Conservation (phyloP, 92 coral and sea anemone species). For the Porites lobata region DNA sequence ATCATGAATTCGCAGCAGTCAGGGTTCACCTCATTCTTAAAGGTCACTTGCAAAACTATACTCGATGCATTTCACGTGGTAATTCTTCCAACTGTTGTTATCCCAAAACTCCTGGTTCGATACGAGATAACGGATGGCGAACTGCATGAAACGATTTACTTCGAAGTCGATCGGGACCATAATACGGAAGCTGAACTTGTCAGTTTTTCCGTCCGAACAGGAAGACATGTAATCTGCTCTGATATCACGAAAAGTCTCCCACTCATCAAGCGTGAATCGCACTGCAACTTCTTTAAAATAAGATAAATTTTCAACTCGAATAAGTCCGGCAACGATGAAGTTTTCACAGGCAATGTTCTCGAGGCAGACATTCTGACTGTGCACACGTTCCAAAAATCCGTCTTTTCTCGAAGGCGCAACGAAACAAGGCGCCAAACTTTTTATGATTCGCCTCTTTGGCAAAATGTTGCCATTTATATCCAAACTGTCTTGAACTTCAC, state of each 20-base stretch:
- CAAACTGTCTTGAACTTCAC: not conserved
- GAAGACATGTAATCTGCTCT: slow-evolving; percentile 83
- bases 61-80: slow-evolving; percentile 52
- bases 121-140: slow-evolving; percentile 77
- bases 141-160: slow-evolving; percentile 51
- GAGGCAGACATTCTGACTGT: slow-evolving; percentile 63
- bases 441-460: not conserved
- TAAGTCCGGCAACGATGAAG: slow-evolving; percentile 72
- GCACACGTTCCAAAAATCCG: slow-evolving; percentile 38
- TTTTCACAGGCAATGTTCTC: slow-evolving; percentile 75
- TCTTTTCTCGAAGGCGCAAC: not conserved
- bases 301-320: slow-evolving; percentile 80
- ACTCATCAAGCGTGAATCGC: slow-evolving; percentile 74
- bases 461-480: slow-evolving; percentile 36
- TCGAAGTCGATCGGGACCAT: slow-evolving; percentile 69
- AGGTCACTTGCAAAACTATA: not conserved
- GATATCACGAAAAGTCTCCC: slow-evolving; percentile 76
- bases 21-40: not conserved
- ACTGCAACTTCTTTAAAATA: slow-evolving; percentile 80
- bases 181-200: slow-evolving; percentile 85
- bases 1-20: too few relatives aligned
- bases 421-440: slow-evolving; percentile 35
- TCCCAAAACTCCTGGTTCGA: slow-evolving; percentile 79
- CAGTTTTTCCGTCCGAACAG: slow-evolving; percentile 76
- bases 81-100: slow-evolving; percentile 66